These are phyloP conservation scores for Glyphotaelius pellucidus DNA, from an alignment of 2,888 invertebrate genomes.

Conservation along the genomic window DNA sequence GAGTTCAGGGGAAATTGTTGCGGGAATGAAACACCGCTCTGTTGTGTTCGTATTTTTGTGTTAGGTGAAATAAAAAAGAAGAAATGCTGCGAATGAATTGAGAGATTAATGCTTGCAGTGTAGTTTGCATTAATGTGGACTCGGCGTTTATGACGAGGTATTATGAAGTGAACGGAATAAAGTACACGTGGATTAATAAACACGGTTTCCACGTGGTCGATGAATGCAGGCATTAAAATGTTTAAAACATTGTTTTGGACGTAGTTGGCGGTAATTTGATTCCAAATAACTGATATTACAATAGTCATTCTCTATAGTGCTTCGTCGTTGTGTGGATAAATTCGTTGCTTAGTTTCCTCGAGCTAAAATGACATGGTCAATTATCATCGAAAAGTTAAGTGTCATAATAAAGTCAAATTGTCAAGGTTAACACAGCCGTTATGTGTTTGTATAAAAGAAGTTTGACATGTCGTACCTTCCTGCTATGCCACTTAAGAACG, in stretches of 20 bases:
- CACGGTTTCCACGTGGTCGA: background rate
- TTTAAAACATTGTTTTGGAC: background rate
- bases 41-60: constrained; percentile 22
- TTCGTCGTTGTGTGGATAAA: background rate
- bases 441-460: background rate
- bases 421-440: background rate
- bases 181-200: background rate
- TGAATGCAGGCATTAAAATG: background rate
- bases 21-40: constrained; percentile 33
- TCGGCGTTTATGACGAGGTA: background rate
- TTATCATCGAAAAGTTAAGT: background rate
- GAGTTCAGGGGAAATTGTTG: constrained; percentile 42
- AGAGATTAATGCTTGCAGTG: background rate
- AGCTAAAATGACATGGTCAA: background rate
- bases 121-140: background rate
- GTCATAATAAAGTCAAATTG: background rate
- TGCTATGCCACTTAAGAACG: too few relatives aligned
- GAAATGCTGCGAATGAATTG: background rate
- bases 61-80: background rate
- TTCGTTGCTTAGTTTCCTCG: background rate
- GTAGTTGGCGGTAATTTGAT: background rate
- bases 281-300: background rate
- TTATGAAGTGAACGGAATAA: background rate
- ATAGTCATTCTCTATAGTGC: background rate
- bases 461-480: too few relatives aligned